phyloP scores from a whole-genome alignment of 2,888 invertebrate species.

The Cryptocheilus praepositus region DNA sequence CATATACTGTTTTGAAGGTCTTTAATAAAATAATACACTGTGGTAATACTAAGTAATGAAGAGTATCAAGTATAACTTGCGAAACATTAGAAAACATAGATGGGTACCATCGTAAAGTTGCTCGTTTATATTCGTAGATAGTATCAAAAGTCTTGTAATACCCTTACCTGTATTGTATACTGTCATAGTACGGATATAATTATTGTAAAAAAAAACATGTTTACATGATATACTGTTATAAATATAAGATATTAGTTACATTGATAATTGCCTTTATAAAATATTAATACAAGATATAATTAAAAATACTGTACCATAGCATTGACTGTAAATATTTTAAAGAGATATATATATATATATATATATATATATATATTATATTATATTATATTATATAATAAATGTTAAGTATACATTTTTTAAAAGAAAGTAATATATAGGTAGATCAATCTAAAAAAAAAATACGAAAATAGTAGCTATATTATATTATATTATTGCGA shows the following conservation, averaged over 20 bases:
- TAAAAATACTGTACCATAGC: slow-evolving; percentile 71
- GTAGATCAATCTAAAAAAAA: slow-evolving; percentile 64
- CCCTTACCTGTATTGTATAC: slow-evolving; percentile 59
- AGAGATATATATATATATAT: slow-evolving; percentile 63
- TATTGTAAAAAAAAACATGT: slow-evolving; percentile 63
- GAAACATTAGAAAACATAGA: too few species aligned
- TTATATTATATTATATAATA: slow-evolving; percentile 63
- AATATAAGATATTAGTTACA: slow-evolving; percentile 68
- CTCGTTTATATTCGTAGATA: slow-evolving; percentile 38
- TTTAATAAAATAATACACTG: too few species aligned
- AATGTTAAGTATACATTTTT: slow-evolving; percentile 75
- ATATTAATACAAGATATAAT: slow-evolving; percentile 66
- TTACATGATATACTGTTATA: slow-evolving; percentile 62
- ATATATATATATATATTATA: slow-evolving; percentile 34
- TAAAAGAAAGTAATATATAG: slow-evolving; percentile 75
- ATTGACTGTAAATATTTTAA: slow-evolving; percentile 73
- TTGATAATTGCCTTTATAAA: slow-evolving; percentile 74
- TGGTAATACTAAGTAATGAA: too few species aligned
- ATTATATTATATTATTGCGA: slow-evolving; percentile 68
- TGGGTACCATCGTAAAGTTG: slow-evolving; percentile 43
- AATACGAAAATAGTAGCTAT: slow-evolving; percentile 68
- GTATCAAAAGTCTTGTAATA: slow-evolving; percentile 48
- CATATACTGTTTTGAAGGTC: too few species aligned
- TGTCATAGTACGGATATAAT: slow-evolving; percentile 59
- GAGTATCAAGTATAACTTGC: too few species aligned